These are phyloP conservation scores for Spicauda simplicius DNA, from an alignment of 2,888 invertebrate species.

Conservation along the genomic window DNA sequence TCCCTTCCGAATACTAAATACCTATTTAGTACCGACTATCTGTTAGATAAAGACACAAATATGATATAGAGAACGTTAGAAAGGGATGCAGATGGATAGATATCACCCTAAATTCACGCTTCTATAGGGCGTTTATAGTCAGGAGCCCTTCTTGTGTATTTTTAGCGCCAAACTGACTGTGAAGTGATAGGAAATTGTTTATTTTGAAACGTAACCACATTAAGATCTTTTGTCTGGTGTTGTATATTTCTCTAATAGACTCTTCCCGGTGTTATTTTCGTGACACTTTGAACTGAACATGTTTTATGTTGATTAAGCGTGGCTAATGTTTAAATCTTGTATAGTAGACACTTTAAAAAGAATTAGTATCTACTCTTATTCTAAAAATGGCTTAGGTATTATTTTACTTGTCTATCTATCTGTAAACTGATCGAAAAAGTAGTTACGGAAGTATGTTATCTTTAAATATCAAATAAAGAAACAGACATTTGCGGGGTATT, in stretches of 20 bases:
- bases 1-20: conserved; percentile 84
- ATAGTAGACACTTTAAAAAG: too few species aligned
- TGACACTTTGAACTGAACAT: not conserved
- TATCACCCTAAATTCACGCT: conserved; percentile 67
- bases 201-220: conserved; percentile 48
- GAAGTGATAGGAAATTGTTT: conserved; percentile 70
- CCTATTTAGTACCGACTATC: conserved; percentile 79
- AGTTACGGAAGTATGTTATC: too few species aligned
- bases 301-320: not conserved
- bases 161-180: conserved; percentile 67
- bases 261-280: not conserved
- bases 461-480: too few species aligned
- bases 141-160: conserved; percentile 55
- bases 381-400: too few species aligned
- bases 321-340: too few species aligned
- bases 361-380: too few species aligned
- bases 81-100: conserved; percentile 51
- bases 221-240: conserved; percentile 40
- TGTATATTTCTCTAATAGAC: not conserved
- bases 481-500: too few species aligned
- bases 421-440: too few species aligned
- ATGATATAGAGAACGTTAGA: conserved; percentile 47
- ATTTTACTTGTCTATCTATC: too few species aligned
- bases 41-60: conserved; percentile 52
- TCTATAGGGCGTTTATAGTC: conserved; percentile 59